Percentiles rank a stretch among this genome's conserved stretches.
Conservation (phyloP, 2,113 vertebrate species). For the Gasterosteus aculeatus region DNA sequence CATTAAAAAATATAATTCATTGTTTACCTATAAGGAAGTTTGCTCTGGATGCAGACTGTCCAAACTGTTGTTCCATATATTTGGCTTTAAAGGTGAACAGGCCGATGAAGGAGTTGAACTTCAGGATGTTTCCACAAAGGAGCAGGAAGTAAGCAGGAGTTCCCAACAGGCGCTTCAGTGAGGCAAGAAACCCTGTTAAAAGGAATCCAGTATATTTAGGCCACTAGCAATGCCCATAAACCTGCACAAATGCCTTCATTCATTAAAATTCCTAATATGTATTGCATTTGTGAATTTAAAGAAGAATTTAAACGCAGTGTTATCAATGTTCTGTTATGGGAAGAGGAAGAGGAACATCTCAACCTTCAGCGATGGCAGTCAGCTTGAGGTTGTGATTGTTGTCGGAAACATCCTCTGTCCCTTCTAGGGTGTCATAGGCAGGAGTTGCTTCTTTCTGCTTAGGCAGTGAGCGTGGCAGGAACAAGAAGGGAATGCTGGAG, state of each 20-base stretch:
- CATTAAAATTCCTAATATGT: neutral
- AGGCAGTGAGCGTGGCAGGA: conserved; percentile 84
- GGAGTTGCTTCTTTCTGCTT: conserved; percentile 49
- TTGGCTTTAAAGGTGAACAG: conserved; percentile 88
- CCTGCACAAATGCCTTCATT: neutral
- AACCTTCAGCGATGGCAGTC: conserved; percentile 76
- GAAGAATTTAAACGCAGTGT: neutral
- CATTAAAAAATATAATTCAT: neutral
- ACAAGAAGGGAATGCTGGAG: conserved; percentile 90
- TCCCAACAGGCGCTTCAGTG: conserved; percentile 85
- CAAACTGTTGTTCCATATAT: conserved; percentile 95
- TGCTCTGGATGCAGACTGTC: conserved; percentile 83
- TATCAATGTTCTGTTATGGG: neutral
- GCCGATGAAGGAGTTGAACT: conserved; percentile 84
- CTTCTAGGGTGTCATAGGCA: neutral
- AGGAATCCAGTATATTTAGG: conserved; percentile 14
- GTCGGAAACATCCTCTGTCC: neutral
- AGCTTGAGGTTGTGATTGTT: conserved; percentile 56
- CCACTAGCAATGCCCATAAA: neutral
- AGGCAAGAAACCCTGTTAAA: conserved; percentile 84
- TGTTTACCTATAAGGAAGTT: conserved; percentile 89
- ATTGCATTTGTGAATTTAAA: neutral
- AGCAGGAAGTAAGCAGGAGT: conserved; percentile 83
- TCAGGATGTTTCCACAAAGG: conserved; percentile 78
- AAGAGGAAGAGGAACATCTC: neutral